Evolutionary conservation across 1,140 invertebrate species (phyloP), one percentile per base, ranked within the genome.

Genomic region (Cydia pomonella): DNA sequence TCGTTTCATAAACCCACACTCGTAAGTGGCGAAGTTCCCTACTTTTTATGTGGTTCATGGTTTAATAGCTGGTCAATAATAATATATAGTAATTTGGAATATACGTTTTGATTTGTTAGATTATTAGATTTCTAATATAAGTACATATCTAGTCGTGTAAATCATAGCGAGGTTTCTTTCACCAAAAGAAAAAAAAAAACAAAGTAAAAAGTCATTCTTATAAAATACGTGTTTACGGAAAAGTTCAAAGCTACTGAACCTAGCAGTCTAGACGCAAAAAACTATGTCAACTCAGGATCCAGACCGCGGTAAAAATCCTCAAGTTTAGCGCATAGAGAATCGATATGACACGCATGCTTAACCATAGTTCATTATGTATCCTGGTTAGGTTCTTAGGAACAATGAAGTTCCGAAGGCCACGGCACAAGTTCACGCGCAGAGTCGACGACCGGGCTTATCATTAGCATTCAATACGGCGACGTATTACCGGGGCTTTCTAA

Each of bases 401-500:
- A 69, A 69, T 69, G 29, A 69, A 74, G 73, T 18, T 76, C 71
- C 82, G 85, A 86, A 89, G 85, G 83, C 84, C 82, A 75, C 66
- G 59, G 73, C 79, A 79, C 86, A 90, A 90, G 88, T 89, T 91
- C 89, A 91, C 75, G 75, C 82, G 76, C 76, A 77, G 64, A 87
- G 87, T 86, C 86, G 86, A 80, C 87, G 87, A 88, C 84, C 82
- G 84, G 72, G 75, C 73, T 87, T 84, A 83, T 84, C 82, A 85
- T 88, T 84, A 86, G 81, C 82, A 90, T 86, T 87, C 85, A 87
- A 82, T 82, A 77, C 82, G 76, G 78, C 80, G 80, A 76, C 59
- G 81, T 80, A 84, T 84, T 85, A 85, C 73, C 73, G 77, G 69
- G 63, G 64, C 73, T 71, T 69, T 69, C 64, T 69, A 69, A 33